phyloP scores from a whole-genome alignment of 2,113 vertebrate genomes.

The Isurus oxyrinchus region DNA sequence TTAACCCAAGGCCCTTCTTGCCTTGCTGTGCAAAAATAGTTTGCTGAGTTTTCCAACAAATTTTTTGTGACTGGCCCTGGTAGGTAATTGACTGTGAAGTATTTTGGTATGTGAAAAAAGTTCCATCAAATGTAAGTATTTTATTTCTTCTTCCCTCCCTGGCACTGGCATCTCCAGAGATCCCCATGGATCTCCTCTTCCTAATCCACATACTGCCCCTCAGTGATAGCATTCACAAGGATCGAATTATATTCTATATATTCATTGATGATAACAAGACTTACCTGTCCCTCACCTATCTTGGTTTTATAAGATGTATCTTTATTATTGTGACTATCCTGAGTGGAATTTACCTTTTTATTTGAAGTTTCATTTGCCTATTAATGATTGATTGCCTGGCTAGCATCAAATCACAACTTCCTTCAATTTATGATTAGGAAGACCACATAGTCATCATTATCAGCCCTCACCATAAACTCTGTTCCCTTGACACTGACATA shows the following conservation, averaged over 20 bases:
- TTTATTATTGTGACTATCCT: too few species aligned
- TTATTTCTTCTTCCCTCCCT: too few species aligned
- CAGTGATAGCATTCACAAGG: not conserved
- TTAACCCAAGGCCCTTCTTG: too few species aligned
- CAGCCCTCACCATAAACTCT: not conserved
- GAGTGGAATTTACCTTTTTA: too few species aligned
- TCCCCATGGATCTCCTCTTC: not conserved
- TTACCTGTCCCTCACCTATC: not conserved
- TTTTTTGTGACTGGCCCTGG: too few species aligned
- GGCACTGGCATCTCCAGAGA: not conserved
- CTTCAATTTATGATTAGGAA: not conserved
- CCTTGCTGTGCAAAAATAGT: too few species aligned
- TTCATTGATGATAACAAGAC: not conserved
- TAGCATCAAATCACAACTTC: not conserved
- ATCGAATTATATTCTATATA: not conserved
- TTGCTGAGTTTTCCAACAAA: too few species aligned
- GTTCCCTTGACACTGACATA: not conserved
- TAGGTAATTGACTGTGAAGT: too few species aligned
- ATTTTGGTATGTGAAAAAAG: too few species aligned
- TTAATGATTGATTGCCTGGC: not conserved
- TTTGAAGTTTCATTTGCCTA: too few species aligned
- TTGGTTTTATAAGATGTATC: too few species aligned
- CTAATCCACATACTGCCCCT: not conserved
- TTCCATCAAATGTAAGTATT: too few species aligned
- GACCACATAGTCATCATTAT: not conserved